Evolutionary conservation across 2,888 invertebrate species (phyloP).

Genomic region (Apotomis betuletana): DNA sequence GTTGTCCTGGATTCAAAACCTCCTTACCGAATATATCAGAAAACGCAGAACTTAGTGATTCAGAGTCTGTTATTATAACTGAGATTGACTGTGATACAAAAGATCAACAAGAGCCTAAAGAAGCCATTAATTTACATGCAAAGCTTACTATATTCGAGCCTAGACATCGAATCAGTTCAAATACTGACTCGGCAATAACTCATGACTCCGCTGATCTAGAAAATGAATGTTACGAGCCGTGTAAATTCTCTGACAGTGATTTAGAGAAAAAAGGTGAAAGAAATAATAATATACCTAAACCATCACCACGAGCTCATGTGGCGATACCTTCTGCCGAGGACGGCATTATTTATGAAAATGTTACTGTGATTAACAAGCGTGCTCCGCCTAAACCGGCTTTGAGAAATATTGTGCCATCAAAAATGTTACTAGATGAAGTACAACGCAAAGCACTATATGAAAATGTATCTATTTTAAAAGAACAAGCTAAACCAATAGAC

Average conservation of each 20-base stretch:
- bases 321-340: constrained; percentile 49
- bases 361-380: constrained; percentile 54
- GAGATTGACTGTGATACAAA: constrained; percentile 57
- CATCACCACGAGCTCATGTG: constrained; percentile 65
- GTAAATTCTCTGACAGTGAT: constrained; percentile 58
- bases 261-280: constrained; percentile 44
- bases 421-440: constrained; percentile 53
- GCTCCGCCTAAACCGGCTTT: constrained; percentile 68
- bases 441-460: constrained; percentile 67
- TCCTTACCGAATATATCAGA: constrained; percentile 79
- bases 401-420: constrained; percentile 66
- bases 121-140: constrained; percentile 64
- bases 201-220: constrained; percentile 65
- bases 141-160: constrained; percentile 71
- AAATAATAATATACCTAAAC: constrained; percentile 56
- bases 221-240: constrained; percentile 77
- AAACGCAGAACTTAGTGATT: constrained; percentile 74
- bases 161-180: constrained; percentile 57
- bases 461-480: constrained; percentile 62
- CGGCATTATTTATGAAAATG: constrained; percentile 70
- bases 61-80: constrained; percentile 60
- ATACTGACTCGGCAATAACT: constrained; percentile 58
- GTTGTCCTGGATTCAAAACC: constrained; percentile 78
- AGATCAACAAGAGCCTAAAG: constrained; percentile 49
- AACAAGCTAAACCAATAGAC: constrained; percentile 53